Evolutionary conservation across 1,140 invertebrate species (phyloP).

Genomic region (Plodia interpunctella): DNA sequence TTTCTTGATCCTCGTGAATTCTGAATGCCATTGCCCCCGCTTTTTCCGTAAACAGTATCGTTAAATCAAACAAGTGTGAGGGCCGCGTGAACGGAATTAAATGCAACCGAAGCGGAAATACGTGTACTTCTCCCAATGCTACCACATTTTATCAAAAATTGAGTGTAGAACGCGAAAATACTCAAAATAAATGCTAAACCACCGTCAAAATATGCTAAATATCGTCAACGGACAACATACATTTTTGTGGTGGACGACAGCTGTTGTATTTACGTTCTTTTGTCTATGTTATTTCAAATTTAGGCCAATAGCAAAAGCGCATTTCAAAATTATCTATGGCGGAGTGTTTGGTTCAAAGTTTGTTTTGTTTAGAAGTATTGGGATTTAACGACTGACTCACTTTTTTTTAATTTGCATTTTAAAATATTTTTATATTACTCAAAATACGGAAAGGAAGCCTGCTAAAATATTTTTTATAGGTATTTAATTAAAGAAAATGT

Average conservation of each 20-base stretch:
- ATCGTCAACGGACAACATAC: conserved; percentile 71
- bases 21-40: conserved; percentile 79
- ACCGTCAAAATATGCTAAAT: conserved; percentile 52
- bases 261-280: conserved; percentile 70
- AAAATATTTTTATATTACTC: too few relatives aligned
- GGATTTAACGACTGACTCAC: neutral
- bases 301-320: conserved; percentile 41
- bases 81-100: conserved; percentile 34
- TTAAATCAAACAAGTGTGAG: conserved; percentile 34
- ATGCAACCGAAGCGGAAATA: conserved; percentile 39
- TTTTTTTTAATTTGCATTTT: too few relatives aligned
- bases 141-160: conserved; percentile 51
- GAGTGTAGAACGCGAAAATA: conserved; percentile 41
- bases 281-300: conserved; percentile 61
- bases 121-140: conserved; percentile 28
- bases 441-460: too few relatives aligned
- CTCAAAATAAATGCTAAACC: conserved; percentile 38
- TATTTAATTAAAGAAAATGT: too few relatives aligned
- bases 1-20: conserved; percentile 84
- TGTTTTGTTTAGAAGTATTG: neutral
- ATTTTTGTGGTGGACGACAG: conserved; percentile 58
- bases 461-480: too few relatives aligned
- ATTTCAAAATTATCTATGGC: neutral
- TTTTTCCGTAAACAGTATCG: conserved; percentile 59
- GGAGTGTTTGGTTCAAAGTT: neutral